These are phyloP conservation scores for Drosophila saltans DNA, from an alignment of 1,140 invertebrate species.

Conservation along the genomic window DNA sequence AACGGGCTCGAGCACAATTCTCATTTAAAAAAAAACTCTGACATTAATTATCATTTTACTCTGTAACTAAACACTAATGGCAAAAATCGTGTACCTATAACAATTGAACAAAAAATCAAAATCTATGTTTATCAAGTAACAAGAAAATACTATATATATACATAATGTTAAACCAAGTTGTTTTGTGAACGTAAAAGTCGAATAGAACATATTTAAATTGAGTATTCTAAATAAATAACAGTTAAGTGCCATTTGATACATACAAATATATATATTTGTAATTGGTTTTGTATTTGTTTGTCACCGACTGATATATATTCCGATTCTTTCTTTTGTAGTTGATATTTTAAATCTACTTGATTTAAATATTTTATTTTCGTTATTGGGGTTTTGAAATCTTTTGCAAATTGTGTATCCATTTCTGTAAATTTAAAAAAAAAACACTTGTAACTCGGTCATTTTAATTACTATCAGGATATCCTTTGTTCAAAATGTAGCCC, in stretches of 20 bases:
- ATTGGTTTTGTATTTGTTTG: constrained; percentile 6
- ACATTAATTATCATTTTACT: constrained; percentile 9
- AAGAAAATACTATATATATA: constrained; percentile 3
- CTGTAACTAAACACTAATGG: constrained; percentile 44
- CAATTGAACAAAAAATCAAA: constrained; percentile 64
- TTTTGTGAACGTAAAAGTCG: constrained; percentile 7
- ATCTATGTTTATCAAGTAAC: constrained; percentile 15
- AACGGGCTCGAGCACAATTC: constrained; percentile 1
- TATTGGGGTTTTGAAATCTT: no score
- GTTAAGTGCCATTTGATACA: constrained; percentile 75
- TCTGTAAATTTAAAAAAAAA: no score
- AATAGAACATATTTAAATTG: constrained; percentile 14
- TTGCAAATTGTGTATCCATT: no score
- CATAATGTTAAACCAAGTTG: constrained; percentile 14
- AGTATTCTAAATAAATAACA: constrained; percentile 33
- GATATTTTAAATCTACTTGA: no score
- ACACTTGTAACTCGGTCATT: no score
- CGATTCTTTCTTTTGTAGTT: no score
- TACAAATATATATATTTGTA: constrained; percentile 25
- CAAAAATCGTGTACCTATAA: constrained; percentile 63
- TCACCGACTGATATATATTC: no score
- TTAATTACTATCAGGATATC: no score
- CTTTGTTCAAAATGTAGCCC: no score
- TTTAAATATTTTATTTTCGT: no score
- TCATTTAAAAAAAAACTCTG: neutral